Evolutionary conservation across 1,140 invertebrate genomes (phyloP), one percentile per base, ranked within the genome.

Genomic region (Brachionus koreanus): DNA sequence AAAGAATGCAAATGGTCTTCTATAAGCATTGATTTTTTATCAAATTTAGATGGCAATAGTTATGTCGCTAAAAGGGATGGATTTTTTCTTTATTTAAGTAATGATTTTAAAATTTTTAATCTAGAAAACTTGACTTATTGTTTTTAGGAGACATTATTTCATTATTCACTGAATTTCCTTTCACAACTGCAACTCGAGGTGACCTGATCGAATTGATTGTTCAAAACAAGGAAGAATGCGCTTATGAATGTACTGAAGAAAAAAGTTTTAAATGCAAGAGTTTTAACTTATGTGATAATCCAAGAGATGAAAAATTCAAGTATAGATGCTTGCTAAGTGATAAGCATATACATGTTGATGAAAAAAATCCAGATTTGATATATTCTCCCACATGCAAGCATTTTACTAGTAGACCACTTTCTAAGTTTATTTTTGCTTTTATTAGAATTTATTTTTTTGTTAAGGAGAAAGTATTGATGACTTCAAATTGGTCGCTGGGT

Each of bases 1-100:
- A 57, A n/a, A 37, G 76, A 79, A 37, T 79, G 76, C 35, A 79
- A 79, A 61, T 79, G 76, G 76, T 79, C 76, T 23, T 79, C 76
- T 12, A 33, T 74, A 16, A 25, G 4, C 12, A 46, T 23, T 46
- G 69, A 74, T 25, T 74, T 74, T 46, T 43, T 69, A 16, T 69
- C 65, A 19, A 12, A 37, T 37, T 39, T 39, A 37, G 16, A 25
- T 29, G 19, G 46, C 12, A 25, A 74, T 46, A 10, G 12, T 42
- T 74, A 74, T 74, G 39, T 74, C 25, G 37, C 25, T 1, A 74
- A 74, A 46, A 74, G 46, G 43, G 69, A 74, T 23, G 69, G 69
- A 25, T 74, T 13, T 43, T 46, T 46, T 25, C 19, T 74, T 23
- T 74, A 74, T 46, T 6, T 19, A 74, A 74, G 69, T 74, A 46